Base-by-base conservation (phyloP, 2,113 vertebrate genomes). In the Mesocricetus auratus region DNA sequence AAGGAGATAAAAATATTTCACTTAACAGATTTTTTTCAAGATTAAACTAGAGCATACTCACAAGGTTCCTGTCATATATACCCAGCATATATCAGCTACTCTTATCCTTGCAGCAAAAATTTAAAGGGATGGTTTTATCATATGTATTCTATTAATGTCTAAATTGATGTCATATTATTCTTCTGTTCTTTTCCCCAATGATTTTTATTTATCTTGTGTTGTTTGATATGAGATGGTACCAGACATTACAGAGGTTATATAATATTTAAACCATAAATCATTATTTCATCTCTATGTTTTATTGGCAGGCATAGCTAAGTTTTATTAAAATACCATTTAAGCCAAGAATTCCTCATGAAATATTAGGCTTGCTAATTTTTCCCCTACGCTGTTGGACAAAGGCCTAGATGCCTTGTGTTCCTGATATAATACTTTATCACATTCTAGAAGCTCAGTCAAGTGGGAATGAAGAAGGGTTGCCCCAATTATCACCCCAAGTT, bases 301-400 rank as follows among this genome's bases (percentile, higher is more conserved):
- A 91, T 96, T 97, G 96, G 97, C 94, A 96, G 56, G 68, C 39
- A 53, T 47, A 95, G 33, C 71, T 89, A 77, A 93, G 56, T 36
- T 96, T 97, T 98, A 98, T 98, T 97, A 97, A 98, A 97, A 95
- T 93, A 95, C 73, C 77, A 68, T 94, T 82, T 94, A 93, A 92
- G 96, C 96, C 96, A 98, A 97, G 86, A 97, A 97, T 95, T 96
- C 96, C 50, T 77, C 91, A 95, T 96, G 94, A 97, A 97, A 89
- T 96, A 94, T 58, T 94, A 96, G 15, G 39, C 68, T 86, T 94
- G 86, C 96, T 97, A 96, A 91, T 79, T 96, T 5, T 93, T 89
- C 86, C 89, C 89, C 93, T 89, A 89, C 36, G 22, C 86, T 89
- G 94, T 92, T 97, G 96, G 97, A 93, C 60, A 83, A 69, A 93